phyloP scores from a whole-genome alignment of 2,888 invertebrate genomes.

The Morpho deidamia region DNA sequence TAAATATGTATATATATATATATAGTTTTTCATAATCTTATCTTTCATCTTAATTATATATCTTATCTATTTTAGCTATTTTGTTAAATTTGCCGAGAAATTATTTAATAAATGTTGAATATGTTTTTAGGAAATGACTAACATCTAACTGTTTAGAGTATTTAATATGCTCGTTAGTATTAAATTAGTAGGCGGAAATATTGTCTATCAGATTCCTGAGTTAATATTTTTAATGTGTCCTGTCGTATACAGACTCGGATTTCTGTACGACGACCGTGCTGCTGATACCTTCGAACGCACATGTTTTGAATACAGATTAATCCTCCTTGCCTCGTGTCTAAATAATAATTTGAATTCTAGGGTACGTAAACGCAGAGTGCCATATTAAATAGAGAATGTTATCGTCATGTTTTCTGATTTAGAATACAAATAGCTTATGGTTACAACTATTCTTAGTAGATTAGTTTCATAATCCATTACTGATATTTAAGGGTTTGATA shows the following conservation, averaged over 20 bases:
- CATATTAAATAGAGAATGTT: conserved; percentile 11
- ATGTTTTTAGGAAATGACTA: not conserved
- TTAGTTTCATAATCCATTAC: not conserved
- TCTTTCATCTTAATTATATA: too few relatives aligned
- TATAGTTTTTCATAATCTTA: too few relatives aligned
- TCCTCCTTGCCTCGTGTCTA: conserved; percentile 26
- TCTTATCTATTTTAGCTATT: too few relatives aligned
- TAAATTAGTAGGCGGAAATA: not conserved
- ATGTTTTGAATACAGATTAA: conserved; percentile 39
- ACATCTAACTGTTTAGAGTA: not conserved
- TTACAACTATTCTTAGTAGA: conserved; percentile 18
- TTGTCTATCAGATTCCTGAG: not conserved
- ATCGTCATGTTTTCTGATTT: conserved; percentile 22
- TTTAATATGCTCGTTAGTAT: too few relatives aligned
- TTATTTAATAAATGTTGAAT: too few relatives aligned
- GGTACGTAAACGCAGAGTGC: conserved; percentile 21
- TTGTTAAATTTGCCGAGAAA: too few relatives aligned
- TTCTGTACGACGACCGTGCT: conserved; percentile 33
- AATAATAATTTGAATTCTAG: conserved; percentile 34
- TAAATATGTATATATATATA: too few relatives aligned
- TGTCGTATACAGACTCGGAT: conserved; percentile 12
- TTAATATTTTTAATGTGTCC: conserved; percentile 8
- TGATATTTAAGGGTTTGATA: too few relatives aligned
- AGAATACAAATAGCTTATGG: conserved; percentile 30
- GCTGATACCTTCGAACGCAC: conserved; percentile 34